Evolutionary conservation across 2,797 vertebrate species (phyloP).

Genomic region (Lophotriccus pileatus): DNA sequence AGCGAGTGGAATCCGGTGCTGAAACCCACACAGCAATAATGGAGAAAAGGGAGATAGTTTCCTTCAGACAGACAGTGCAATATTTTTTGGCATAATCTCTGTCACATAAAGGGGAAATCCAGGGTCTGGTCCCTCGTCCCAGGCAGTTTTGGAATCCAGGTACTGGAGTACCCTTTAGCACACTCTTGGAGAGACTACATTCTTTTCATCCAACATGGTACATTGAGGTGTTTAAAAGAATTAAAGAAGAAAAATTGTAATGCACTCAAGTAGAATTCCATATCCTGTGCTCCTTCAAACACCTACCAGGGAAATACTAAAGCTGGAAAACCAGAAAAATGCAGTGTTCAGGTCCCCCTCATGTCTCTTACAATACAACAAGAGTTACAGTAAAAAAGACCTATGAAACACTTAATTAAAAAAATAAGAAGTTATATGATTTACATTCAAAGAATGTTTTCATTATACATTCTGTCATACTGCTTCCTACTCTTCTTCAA

Average conservation of each 20-base stretch:
- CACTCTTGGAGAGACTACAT: background rate
- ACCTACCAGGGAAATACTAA: background rate
- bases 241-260: background rate
- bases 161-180: background rate
- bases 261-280: background rate
- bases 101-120: background rate
- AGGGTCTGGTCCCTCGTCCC: background rate
- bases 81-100: background rate
- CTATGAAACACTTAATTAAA: background rate
- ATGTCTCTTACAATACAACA: background rate
- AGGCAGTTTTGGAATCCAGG: background rate
- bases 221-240: background rate
- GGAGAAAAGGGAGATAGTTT: background rate
- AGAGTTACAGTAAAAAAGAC: background rate
- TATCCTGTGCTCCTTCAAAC: background rate
- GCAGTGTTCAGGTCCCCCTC: background rate
- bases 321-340: background rate
- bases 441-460: background rate
- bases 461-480: background rate
- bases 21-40: background rate
- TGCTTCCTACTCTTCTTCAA: background rate
- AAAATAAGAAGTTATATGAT: background rate
- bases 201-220: background rate
- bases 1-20: background rate
- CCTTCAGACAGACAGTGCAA: background rate